These are phyloP conservation scores for Chalcosyrphus nemorum DNA, from an alignment of 2,888 invertebrate genomes.

Conservation along the genomic window DNA sequence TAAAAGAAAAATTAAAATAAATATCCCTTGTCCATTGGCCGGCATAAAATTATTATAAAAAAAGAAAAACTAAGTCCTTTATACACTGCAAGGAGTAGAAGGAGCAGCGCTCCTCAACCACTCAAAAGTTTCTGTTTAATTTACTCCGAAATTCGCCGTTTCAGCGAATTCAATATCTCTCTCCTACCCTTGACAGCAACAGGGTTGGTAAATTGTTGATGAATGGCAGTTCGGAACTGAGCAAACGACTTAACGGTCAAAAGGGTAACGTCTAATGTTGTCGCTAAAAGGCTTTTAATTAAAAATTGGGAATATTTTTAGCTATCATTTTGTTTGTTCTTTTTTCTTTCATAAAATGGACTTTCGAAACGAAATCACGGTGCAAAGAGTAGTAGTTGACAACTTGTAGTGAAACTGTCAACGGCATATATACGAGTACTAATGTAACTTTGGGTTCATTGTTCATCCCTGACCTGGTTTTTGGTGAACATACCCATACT, in stretches of 20 bases:
- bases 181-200: slow-evolving; percentile 9
- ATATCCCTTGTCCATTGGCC: slow-evolving; percentile 29
- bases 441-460: slow-evolving; percentile 53
- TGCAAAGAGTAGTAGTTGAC: background rate
- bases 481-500: background rate
- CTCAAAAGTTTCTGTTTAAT: slow-evolving; percentile 29
- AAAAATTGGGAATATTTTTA: slow-evolving; percentile 36
- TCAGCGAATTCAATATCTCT: slow-evolving; percentile 23
- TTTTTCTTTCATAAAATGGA: background rate
- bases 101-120: too few species aligned
- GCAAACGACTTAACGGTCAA: background rate
- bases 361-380: background rate
- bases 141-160: slow-evolving; percentile 17
- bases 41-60: background rate
- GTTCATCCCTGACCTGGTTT: slow-evolving; percentile 65
- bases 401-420: slow-evolving; percentile 46
- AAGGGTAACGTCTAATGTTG: background rate
- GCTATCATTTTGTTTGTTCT: background rate
- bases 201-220: slow-evolving; percentile 24
- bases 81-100: too few species aligned
- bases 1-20: slow-evolving; percentile 15
- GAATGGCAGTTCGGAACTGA: slow-evolving; percentile 1
- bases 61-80: background rate
- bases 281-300: slow-evolving; percentile 53
- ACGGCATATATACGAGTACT: slow-evolving; percentile 40